phyloP scores from a whole-genome alignment of 2,888 invertebrate genomes.

The Euplexia lucipara region DNA sequence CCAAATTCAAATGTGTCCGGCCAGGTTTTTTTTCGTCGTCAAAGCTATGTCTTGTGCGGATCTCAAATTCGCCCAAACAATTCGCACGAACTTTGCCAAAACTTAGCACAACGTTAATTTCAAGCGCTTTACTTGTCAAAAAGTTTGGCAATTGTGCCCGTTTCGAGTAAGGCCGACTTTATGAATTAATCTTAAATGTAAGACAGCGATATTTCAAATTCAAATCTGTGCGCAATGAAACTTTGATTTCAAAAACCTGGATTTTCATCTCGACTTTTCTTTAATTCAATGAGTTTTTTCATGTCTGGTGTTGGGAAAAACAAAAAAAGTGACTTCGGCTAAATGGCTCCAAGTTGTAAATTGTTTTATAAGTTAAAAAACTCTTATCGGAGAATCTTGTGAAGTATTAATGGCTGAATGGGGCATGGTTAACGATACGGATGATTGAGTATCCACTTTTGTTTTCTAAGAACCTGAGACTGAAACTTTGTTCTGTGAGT shows the following conservation, averaged over 20 bases:
- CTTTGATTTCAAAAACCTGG: conserved; percentile 74
- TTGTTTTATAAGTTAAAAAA: conserved; percentile 53
- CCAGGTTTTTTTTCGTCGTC: conserved; percentile 42
- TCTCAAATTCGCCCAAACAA: conserved; percentile 62
- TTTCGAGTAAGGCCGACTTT: conserved; percentile 75
- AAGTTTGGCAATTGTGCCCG: conserved; percentile 80
- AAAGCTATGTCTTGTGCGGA: conserved; percentile 37
- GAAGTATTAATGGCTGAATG: conserved; percentile 31
- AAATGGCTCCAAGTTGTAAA: conserved; percentile 53
- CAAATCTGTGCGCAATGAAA: conserved; percentile 75
- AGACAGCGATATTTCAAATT: conserved; percentile 77
- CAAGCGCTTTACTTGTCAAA: conserved; percentile 81
- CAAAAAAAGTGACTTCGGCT: conserved; percentile 41
- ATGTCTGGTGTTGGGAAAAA: conserved; percentile 50
- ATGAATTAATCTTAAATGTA: conserved; percentile 77
- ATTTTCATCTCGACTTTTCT: conserved; percentile 54
- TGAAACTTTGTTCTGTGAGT: conserved; percentile 6
- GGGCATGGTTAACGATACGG: conserved; percentile 17
- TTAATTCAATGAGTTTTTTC: conserved; percentile 63
- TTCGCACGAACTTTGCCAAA: conserved; percentile 63
- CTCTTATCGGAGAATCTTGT: conserved; percentile 37
- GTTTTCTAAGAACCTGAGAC: conserved; percentile 9
- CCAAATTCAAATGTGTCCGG: conserved; percentile 28
- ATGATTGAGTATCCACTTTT: conserved; percentile 25
- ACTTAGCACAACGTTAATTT: conserved; percentile 77